phyloP scores from a whole-genome alignment of 2,888 invertebrate genomes.

The Junonia oenone region DNA sequence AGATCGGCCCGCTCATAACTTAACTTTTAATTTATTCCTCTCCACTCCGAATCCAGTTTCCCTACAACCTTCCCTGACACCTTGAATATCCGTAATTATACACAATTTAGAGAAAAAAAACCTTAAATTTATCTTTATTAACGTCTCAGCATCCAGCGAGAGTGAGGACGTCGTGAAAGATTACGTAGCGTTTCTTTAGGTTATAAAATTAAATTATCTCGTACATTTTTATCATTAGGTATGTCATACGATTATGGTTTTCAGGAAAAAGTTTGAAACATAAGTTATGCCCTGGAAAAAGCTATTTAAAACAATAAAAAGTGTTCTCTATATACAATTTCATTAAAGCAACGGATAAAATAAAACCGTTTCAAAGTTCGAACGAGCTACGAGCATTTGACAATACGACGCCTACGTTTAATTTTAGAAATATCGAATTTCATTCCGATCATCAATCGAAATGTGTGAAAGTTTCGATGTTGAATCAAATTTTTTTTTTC shows the following conservation, averaged over 20 bases:
- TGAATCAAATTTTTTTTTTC: conserved; percentile 62
- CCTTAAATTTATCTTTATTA: conserved; percentile 42
- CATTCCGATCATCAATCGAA: conserved; percentile 63
- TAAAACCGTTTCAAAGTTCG: conserved; percentile 13
- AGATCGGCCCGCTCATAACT: conserved; percentile 76
- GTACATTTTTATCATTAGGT: not conserved
- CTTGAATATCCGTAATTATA: conserved; percentile 54
- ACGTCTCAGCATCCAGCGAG: conserved; percentile 23
- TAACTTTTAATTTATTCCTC: conserved; percentile 77
- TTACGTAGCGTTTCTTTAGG: not conserved
- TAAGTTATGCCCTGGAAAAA: too few relatives aligned
- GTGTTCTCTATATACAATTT: not conserved
- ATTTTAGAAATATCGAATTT: conserved; percentile 68
- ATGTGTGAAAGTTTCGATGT: conserved; percentile 44
- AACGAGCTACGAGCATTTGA: conserved; percentile 30
- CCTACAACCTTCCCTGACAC: conserved; percentile 53
- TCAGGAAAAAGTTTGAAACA: not conserved
- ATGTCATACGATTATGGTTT: not conserved
- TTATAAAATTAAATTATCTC: not conserved
- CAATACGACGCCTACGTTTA: conserved; percentile 54
- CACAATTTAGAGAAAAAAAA: conserved; percentile 41
- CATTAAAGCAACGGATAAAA: conserved; percentile 11
- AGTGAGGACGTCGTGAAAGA: conserved; percentile 21
- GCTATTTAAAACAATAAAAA: too few relatives aligned
- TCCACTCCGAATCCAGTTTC: conserved; percentile 58